Evolutionary conservation across 2,888 invertebrate genomes (phyloP).

Genomic region (Koerneria pararmatus): DNA sequence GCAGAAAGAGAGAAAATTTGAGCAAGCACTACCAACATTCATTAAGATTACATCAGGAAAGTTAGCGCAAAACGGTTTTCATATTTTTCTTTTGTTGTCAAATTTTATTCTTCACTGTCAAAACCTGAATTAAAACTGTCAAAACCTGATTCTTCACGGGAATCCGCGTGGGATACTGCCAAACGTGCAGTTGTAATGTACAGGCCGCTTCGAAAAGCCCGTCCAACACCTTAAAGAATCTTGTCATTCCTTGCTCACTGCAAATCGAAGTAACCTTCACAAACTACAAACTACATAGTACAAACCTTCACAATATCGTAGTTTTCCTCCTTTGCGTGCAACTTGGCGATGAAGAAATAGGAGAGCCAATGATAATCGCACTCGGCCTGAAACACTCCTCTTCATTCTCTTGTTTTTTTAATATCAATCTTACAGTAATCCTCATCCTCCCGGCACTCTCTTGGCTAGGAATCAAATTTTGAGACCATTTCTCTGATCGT

Average conservation of each 20-base stretch:
- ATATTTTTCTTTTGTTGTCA: too few species aligned
- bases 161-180: slow-evolving; percentile 4
- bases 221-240: slow-evolving; percentile 32
- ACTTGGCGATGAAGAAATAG: slow-evolving; percentile 38
- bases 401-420: too few species aligned
- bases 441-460: too few species aligned
- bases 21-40: too few species aligned
- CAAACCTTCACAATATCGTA: slow-evolving; percentile 30
- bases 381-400: too few species aligned
- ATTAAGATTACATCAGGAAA: too few species aligned
- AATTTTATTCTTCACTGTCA: slow-evolving; percentile 20
- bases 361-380: slow-evolving; percentile 38
- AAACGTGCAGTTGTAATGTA: slow-evolving; percentile 33
- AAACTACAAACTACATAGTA: background rate
- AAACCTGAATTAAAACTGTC: background rate
- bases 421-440: too few species aligned
- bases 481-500: too few species aligned
- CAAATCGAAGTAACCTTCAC: background rate
- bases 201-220: slow-evolving; percentile 41
- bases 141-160: background rate
- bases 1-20: too few species aligned
- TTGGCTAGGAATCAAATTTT: too few species aligned
- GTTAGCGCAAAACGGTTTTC: too few species aligned
- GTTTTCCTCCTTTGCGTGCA: slow-evolving; percentile 28
- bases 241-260: background rate